Evolutionary conservation across 2,888 invertebrate genomes (phyloP).

Genomic region (Lepidocyrtinus sp.): DNA sequence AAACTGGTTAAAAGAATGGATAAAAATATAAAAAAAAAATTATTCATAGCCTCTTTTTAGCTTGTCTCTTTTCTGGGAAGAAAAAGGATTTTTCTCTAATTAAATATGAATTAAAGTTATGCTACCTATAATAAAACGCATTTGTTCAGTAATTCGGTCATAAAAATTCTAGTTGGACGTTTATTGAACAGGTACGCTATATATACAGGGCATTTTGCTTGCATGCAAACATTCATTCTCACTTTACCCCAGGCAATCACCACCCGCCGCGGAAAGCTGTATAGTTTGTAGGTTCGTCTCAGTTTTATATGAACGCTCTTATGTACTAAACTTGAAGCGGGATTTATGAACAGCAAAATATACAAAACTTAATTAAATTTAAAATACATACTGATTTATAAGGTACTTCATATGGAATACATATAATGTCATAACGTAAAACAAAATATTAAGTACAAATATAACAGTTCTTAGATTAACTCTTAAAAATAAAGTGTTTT

Average conservation of each 20-base stretch:
- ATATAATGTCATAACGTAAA: not conserved
- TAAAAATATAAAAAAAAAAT: conserved; percentile 24
- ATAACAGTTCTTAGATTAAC: no score
- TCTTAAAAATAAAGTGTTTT: not conserved
- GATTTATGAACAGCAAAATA: no score
- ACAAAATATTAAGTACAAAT: not conserved
- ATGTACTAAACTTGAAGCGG: no score
- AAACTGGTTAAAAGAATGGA: conserved; percentile 8
- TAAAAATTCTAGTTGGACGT: not conserved
- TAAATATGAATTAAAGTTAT: not conserved
- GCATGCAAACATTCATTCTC: not conserved
- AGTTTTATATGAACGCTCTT: no score
- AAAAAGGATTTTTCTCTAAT: conserved; percentile 38
- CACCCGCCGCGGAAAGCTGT: not conserved
- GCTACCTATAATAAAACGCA: not conserved
- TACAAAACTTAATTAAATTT: not conserved
- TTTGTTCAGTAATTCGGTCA: not conserved
- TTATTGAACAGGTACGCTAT: not conserved
- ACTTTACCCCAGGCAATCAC: not conserved
- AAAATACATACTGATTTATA: not conserved
- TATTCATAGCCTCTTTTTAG: conserved; percentile 56
- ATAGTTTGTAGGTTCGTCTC: no score
- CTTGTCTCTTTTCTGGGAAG: conserved; percentile 59
- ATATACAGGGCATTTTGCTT: not conserved
- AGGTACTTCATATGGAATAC: not conserved